phyloP scores from a whole-genome alignment of 2,797 vertebrate species.

The Graptemys geographica region DNA sequence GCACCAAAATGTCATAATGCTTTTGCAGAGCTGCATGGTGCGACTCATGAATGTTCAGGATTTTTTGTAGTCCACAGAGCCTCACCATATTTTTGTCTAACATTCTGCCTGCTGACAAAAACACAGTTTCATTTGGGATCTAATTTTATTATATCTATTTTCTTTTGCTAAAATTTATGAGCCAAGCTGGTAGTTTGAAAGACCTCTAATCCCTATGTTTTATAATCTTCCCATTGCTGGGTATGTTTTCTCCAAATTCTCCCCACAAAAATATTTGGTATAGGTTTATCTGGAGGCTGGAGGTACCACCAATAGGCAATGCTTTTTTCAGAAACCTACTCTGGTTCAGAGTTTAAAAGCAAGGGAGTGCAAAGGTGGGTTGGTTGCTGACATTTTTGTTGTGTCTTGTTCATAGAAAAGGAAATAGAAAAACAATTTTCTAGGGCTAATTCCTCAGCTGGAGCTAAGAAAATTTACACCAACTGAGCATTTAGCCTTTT shows the following conservation, averaged over 20 bases:
- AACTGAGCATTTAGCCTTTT: not conserved
- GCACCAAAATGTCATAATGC: not conserved
- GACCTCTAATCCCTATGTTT: not conserved
- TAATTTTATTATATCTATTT: not conserved
- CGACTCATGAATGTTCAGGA: not conserved
- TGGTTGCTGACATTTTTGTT: not conserved
- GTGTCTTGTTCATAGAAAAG: not conserved
- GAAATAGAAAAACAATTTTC: conserved; percentile 8
- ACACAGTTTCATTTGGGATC: not conserved
- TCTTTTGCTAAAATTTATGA: conserved; percentile 1
- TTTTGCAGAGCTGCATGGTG: conserved; percentile 3
- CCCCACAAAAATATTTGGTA: not conserved
- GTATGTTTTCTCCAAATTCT: not conserved
- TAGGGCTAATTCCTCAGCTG: conserved; percentile 13
- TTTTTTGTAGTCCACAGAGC: not conserved
- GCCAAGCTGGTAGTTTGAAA: not conserved
- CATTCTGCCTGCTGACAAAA: not conserved
- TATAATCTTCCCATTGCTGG: not conserved
- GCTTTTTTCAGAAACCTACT: not conserved
- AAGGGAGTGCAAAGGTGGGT: not conserved
- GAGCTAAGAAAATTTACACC: not conserved
- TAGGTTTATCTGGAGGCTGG: not conserved
- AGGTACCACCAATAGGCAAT: not conserved
- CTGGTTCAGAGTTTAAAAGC: conserved; percentile 27
- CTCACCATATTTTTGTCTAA: not conserved